Conservation (phyloP, 30 jellyfish, hydroid and myxozoan species). For the Mastigias papua region DNA sequence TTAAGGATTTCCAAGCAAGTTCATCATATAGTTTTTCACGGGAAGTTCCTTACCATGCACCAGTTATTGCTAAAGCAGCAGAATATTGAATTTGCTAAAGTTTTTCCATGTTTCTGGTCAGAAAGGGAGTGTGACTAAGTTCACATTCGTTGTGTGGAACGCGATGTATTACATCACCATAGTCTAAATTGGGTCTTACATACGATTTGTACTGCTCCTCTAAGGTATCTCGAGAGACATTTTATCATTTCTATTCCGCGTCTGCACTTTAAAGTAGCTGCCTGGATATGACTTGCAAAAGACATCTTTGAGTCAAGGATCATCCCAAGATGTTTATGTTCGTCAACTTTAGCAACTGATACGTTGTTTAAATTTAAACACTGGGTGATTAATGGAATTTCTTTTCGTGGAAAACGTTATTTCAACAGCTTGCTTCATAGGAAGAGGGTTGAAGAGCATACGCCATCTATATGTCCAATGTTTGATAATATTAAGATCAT, state of each 20-base stretch:
- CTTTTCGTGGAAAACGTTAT: not conserved
- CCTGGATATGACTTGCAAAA: no score
- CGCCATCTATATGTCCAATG: not conserved
- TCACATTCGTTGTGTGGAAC: no score
- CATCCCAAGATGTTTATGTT: not conserved
- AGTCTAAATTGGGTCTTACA: no score
- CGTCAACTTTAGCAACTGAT: not conserved
- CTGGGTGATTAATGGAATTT: not conserved
- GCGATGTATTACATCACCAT: no score
- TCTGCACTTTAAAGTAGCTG: no score
- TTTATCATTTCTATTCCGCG: no score
- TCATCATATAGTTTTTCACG: not conserved
- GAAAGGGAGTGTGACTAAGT: no score
- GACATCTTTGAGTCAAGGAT: no score
- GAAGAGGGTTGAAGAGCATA: not conserved
- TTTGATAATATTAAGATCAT: not conserved
- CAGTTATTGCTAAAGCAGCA: not conserved
- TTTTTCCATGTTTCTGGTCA: no score
- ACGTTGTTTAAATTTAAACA: not conserved
- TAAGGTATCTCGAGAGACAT: no score
- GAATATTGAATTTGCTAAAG: not conserved
- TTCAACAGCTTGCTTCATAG: not conserved
- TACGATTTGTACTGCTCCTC: no score
- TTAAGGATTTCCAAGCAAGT: not conserved
- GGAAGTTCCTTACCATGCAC: not conserved